These are phyloP conservation scores for Shargacucullia verbasci DNA, from an alignment of 2,888 invertebrate genomes.

Conservation along the genomic window DNA sequence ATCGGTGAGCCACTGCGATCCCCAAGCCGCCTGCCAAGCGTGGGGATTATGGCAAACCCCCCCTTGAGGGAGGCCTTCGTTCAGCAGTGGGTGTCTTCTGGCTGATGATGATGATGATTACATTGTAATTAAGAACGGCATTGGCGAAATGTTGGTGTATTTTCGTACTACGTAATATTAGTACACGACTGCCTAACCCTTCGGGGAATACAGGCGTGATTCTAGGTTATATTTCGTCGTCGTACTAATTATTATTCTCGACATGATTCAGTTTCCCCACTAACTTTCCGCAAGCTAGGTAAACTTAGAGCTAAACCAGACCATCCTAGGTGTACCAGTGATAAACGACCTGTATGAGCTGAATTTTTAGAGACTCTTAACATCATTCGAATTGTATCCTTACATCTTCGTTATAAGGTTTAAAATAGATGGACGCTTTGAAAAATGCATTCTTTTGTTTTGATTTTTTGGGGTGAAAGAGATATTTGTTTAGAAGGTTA, in stretches of 20 bases:
- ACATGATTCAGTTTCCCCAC: constrained; percentile 40
- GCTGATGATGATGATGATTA: too few relatives aligned
- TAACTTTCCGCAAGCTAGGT: constrained; percentile 35
- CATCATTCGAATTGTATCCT: constrained; percentile 1
- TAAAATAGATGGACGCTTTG: background rate
- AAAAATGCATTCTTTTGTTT: background rate
- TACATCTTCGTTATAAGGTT: background rate
- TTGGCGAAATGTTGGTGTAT: too few relatives aligned
- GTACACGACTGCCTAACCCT: too few relatives aligned
- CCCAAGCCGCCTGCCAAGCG: too few relatives aligned
- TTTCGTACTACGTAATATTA: too few relatives aligned
- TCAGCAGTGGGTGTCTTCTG: too few relatives aligned
- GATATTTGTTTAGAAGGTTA: constrained; percentile 9
- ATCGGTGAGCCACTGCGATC: too few relatives aligned
- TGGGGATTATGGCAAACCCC: too few relatives aligned
- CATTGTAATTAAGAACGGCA: background rate
- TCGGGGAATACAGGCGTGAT: too few relatives aligned
- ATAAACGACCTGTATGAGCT: constrained; percentile 53
- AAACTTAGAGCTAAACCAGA: constrained; percentile 42
- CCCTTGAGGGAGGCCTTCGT: too few relatives aligned
- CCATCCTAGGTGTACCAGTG: constrained; percentile 34
- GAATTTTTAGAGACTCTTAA: constrained; percentile 44
- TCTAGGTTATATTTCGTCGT: constrained; percentile 43
- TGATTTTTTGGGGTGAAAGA: background rate
- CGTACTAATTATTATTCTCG: constrained; percentile 35